Percentiles rank a stretch among this genome's conserved stretches.
phyloP scores from a whole-genome alignment of 1,140 invertebrate species.

The Dufourea novaeangliae region DNA sequence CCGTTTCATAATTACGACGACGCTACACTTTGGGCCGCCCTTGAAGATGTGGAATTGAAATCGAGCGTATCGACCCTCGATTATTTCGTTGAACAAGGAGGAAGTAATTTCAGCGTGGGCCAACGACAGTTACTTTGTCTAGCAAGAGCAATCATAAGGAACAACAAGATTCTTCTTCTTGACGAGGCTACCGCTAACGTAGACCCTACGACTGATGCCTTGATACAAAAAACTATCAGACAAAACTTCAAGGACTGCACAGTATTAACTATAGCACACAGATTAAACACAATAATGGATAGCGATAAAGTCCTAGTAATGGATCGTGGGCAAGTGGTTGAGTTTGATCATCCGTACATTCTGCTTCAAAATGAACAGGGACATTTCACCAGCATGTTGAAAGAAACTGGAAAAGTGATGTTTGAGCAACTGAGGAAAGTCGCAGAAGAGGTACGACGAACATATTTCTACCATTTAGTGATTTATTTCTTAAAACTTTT shows the following conservation, averaged over 20 bases:
- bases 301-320: conserved; percentile 81
- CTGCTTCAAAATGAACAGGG: conserved; percentile 80
- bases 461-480: too few species aligned
- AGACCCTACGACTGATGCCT: conserved; percentile 84
- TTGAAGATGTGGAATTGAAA: conserved; percentile 84
- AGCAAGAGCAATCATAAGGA: conserved; percentile 87
- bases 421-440: conserved; percentile 75
- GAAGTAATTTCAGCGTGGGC: conserved; percentile 84
- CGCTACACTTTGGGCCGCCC: conserved; percentile 84
- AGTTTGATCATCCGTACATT: conserved; percentile 84
- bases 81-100: conserved; percentile 60
- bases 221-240: conserved; percentile 86
- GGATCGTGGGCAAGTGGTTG: conserved; percentile 78
- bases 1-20: conserved; percentile 86
- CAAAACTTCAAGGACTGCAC: conserved; percentile 84
- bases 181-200: conserved; percentile 90
- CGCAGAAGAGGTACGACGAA: conserved; percentile 74
- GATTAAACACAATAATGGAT: conserved; percentile 82
- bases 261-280: conserved; percentile 85
- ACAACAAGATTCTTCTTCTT: conserved; percentile 86
- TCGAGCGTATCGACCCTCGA: conserved; percentile 50
- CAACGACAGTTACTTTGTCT: conserved; percentile 90
- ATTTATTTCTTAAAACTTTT: background rate
- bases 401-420: conserved; percentile 80
- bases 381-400: conserved; percentile 78